Conservation (phyloP, 2,888 invertebrate genomes). For the Deilephila porcellus region DNA sequence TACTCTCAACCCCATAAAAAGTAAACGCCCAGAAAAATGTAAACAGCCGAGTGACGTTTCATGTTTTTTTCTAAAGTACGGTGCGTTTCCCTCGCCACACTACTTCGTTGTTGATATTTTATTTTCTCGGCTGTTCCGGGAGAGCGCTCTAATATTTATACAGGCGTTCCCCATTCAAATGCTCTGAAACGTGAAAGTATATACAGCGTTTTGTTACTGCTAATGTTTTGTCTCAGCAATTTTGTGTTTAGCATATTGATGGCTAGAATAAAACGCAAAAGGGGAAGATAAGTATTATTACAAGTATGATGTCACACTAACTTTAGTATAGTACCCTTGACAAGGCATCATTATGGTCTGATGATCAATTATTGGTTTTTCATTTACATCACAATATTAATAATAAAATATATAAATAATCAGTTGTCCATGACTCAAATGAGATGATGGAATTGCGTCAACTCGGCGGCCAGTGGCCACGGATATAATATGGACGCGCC, state of each 20-base stretch:
- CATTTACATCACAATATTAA: constrained; percentile 18
- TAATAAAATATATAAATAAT: constrained; percentile 7
- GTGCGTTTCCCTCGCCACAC: background rate
- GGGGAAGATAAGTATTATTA: constrained; percentile 5
- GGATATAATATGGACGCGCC: background rate
- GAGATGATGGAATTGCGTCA: constrained; percentile 17
- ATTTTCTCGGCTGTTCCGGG: constrained; percentile 12
- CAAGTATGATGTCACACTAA: background rate
- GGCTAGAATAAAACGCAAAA: constrained; percentile 10
- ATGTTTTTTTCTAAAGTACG: constrained; percentile 30
- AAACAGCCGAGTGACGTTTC: constrained; percentile 31
- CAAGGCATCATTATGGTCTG: background rate
- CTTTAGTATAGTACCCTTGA: background rate
- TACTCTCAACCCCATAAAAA: constrained; percentile 41
- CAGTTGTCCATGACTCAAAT: constrained; percentile 20
- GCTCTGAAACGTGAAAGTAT: constrained; percentile 13
- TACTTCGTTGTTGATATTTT: constrained; percentile 18
- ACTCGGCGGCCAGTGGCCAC: background rate
- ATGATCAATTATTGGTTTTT: background rate
- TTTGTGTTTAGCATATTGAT: background rate
- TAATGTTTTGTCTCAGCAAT: background rate
- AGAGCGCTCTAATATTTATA: constrained; percentile 10
- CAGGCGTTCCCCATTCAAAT: constrained; percentile 15
- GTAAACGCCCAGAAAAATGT: constrained; percentile 17
- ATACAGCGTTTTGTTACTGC: constrained; percentile 21